Base-by-base conservation (phyloP, 2,888 invertebrate genomes). In the Orthonychiurus folsomi region DNA sequence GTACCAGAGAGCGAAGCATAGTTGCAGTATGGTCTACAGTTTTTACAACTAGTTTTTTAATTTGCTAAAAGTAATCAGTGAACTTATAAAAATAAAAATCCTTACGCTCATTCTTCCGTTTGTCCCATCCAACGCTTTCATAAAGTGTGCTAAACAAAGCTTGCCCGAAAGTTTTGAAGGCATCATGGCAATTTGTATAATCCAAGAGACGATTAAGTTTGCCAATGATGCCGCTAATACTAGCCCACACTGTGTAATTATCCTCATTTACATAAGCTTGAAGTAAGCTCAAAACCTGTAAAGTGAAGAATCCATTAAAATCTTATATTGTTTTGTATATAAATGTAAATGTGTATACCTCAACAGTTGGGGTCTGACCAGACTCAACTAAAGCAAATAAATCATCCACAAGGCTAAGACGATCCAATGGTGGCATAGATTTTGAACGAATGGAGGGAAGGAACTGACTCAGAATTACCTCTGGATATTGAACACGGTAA, bases 241-340 rank as follows among this genome's bases (percentile, higher is more conserved):
- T 86, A 5, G 86, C 87, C 95, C 95, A 96, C 0, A 95, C 95
- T 0, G 93, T 93, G 79, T 88, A 96, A 78, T 94, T 89, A 48
- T 85, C 86, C 77, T 96, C 94, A 71, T 88, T 85, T 67, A 84
- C 82, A 76, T 87, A 93, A 0, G 93, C 89, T 73, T 86, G 84
- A 75, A 93, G 85, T n/a, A 95, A 81, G 75, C 87, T 85, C 60
- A 96, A 79, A 47, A 61, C 25, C 63, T 63, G 25, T 47, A 15
- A 18, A 56, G 23, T 37, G 18, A 3, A 9, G 50, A 59, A 9
- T 21, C 23, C 23, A 25, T 50, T 24, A 60, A 60, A 25, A 23
- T n/a, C 9, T 25, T 26, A 1, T 1, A 21, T 47, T 25, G 25
- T 20, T 20, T 55, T 23, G 25, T 3, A 3, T 12, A 25, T 26